Evolutionary conservation across 2,113 vertebrate genomes (phyloP), one percentile per base, ranked within the genome.

Genomic region (Brachypodius melanocephalos): DNA sequence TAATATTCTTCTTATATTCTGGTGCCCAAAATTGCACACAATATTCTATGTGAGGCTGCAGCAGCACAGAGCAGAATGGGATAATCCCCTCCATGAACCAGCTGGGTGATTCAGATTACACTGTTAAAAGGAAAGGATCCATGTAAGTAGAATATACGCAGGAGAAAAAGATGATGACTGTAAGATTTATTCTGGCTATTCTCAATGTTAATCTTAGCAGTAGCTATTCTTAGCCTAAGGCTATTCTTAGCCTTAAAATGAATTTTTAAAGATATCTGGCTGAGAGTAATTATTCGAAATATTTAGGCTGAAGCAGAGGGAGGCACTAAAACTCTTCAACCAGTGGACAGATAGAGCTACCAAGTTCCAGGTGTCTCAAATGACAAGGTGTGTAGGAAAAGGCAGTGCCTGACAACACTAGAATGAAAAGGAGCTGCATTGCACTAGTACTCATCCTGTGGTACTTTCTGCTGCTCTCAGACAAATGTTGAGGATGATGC

Each of bases 211-310:
- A 85, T 94, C 85, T 91, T 79, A 85, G 85, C n/a, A 17, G 46
- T 65, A 75, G 66, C 28, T 92, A 89, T 90, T 94, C 51, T 80
- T 94, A 84, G 88, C 13, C 36, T 55, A 83, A 61, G 54, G 40
- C 46, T 93, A 84, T 92, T 89, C 90, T 92, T 92, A 85, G 79
- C 34, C 49, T 29, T 65, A 85, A 93, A 88, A 65, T 36, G 17
- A 76, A 16, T 8, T 84, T 84, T 85, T 65, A 43, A 76, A 89
- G n/a, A n/a, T 77, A 86, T 85, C 14, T 82, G 43, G 34, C 66
- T 52, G 71, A 68, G 62, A 77, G 67, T 62, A 85, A 83, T 14
- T 5, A 68, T 85, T 48, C 48, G 5, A 81, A 51, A 74, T 51
- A 58, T 40, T 71, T 57, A 71, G 28, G 38, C 45, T 75, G 77